Evolutionary conservation across 2,113 vertebrate species (phyloP).

Genomic region (Mionectes macconnelli): DNA sequence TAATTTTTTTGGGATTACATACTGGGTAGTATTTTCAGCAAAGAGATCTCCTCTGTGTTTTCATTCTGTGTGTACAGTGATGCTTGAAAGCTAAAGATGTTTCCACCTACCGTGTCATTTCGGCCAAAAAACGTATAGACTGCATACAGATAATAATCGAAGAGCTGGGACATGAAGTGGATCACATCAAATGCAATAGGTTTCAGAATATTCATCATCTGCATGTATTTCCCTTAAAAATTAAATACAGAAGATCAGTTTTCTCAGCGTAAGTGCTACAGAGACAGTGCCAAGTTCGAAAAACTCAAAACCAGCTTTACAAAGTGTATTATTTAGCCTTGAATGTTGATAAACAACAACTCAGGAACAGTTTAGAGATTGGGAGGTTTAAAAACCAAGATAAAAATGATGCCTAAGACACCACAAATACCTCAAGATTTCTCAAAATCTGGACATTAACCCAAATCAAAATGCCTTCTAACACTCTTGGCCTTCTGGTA

Average conservation of each 20-base stretch:
- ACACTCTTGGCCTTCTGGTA: not conserved
- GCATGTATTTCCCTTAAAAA: slow-evolving; percentile 94
- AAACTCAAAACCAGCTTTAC: not conserved
- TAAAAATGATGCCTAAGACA: not conserved
- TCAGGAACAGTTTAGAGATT: not conserved
- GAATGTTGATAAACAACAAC: not conserved
- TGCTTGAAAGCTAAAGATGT: not conserved
- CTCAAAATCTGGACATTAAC: not conserved
- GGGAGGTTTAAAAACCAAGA: not conserved
- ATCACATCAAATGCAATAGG: slow-evolving; percentile 98
- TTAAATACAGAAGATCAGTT: slow-evolving; percentile 21
- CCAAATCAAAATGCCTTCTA: not conserved
- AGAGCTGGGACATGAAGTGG: slow-evolving; percentile 97
- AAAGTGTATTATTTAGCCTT: not conserved
- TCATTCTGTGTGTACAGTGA: not conserved
- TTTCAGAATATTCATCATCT: slow-evolving; percentile 99
- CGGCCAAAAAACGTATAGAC: slow-evolving; percentile 97
- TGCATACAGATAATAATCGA: slow-evolving; percentile 97
- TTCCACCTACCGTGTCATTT: slow-evolving; percentile 88
- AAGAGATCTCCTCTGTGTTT: not conserved
- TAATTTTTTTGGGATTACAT: not conserved
- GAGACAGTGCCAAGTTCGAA: not conserved
- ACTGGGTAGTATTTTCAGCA: not conserved
- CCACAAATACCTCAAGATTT: not conserved
- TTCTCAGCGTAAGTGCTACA: not conserved